Evolutionary conservation across 2,113 vertebrate genomes (phyloP).

Genomic region (Paralichthys olivaceus): DNA sequence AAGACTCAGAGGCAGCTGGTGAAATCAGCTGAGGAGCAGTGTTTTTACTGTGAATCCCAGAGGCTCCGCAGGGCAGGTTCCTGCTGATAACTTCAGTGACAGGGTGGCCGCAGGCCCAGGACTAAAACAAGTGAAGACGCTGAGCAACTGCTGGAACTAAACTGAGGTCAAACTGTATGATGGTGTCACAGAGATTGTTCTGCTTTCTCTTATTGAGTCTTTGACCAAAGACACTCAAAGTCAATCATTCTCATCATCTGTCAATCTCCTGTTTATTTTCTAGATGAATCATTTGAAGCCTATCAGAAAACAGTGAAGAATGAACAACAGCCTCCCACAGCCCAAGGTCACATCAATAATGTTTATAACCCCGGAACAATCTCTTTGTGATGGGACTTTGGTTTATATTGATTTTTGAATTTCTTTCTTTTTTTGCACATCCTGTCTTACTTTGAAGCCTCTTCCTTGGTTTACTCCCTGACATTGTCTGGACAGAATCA

Average conservation of each 20-base stretch:
- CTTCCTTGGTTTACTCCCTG: no score
- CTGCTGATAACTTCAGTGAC: background rate
- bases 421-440: background rate
- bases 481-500: no score
- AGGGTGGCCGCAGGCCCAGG: background rate
- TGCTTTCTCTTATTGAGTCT: background rate
- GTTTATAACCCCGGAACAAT: background rate
- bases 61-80: background rate
- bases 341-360: background rate
- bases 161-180: conserved; percentile 2
- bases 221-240: background rate
- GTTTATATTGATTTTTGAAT: background rate
- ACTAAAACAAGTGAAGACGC: background rate
- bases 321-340: background rate
- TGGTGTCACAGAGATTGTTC: background rate
- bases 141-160: background rate
- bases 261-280: background rate
- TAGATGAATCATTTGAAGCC: no score
- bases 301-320: no score
- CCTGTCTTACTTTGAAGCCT: background rate
- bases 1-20: conserved; percentile 50
- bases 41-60: background rate
- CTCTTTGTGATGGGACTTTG: no score
- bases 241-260: background rate
- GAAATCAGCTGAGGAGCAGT: conserved; percentile 21